Base-by-base conservation (phyloP, 1,140 invertebrate species). In the Antheraea mylitta region DNA sequence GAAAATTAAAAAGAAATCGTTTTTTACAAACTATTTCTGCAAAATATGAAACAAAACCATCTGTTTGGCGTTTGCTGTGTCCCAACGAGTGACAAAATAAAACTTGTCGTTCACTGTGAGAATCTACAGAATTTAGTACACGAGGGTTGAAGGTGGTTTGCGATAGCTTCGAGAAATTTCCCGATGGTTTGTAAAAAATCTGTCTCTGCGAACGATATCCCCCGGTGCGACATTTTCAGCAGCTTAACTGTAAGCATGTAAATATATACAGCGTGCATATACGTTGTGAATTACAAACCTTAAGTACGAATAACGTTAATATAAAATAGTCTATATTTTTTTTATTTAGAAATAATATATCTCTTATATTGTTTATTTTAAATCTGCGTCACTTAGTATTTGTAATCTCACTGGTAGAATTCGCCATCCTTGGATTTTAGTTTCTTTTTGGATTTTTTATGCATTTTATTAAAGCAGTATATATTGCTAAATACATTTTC, bases 1-100 rank as follows among this genome's bases (percentile, higher is more conserved):
- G 22, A 30, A 30, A 53, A 16, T 53, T 16, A 13, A 53, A 53
- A 53, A 13, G 2, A 0, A 53, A n/a, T 13, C 45, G 16, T 16
- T 13, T 53, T 0, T 6, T 13, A 3, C 45, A 48, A 10, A 13
- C 45, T 13, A 48, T 9, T n/a, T 0, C 16, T 53, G 6, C 45
- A n/a, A 13, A n/a, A 53, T 13, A 53, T 61, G 30, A 16, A 60
- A 61, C 60, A 1, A 30, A 30, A n/a, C 19, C 8, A 61, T 61
- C 60, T 61, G 60, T 11, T 30, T 22, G 0, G 11, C 10, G 9
- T 36, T 61, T 61, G 30, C 19, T 61, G 18, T 61, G 60, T 6
- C 8, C 5, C 60, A 19, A 61, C 19, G 30, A 61, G 38, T 42
- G 38, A 65, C 64, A 65, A 65, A 65, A 65, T 65, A 65, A 65